Base-by-base conservation (phyloP, 2,797 vertebrate species). In the Glyptemys insculpta region DNA sequence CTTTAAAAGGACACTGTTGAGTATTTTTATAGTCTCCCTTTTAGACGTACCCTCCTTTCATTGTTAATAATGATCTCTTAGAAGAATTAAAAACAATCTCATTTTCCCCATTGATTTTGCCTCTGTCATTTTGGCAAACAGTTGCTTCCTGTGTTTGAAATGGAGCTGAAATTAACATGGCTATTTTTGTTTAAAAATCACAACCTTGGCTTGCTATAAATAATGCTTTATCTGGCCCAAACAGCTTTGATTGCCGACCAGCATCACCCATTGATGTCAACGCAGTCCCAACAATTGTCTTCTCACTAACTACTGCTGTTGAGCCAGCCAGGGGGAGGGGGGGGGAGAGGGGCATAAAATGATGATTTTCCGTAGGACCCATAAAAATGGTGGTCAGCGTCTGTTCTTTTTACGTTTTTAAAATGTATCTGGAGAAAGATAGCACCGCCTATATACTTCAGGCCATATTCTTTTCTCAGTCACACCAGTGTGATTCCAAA, bases 71-170 rank as follows among this genome's bases (percentile, higher is more conserved):
- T 68, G n/a, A 94, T 86, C 92, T 90, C 94, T 72, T 89, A 90
- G 93, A 74, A 96, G 96, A 87, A 96, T 94, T 93, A 91, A 91
- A 96, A 97, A 95, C 93, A 98, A 94, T 85, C 96, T 96, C 92
- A 88, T 96, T 95, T 95, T 89, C 93, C 94, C 94, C 95, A 92
- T 87, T 95, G 96, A 95, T 95, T 93, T 95, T 83, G 44, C 91
- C 96, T 92, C 92, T 92, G 86, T 96, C 89, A 84, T 79, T 93
- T 84, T 91, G 92, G 97, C 97, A 98, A 97, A 97, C 21, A 10
- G 52, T 88, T 0, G 1, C 93, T 98, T 97, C 98, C 98, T 97
- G 97, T 83, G 0, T 96, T 98, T 95, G 97, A 97, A 96, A 87
- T 72, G 79, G 12, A 49, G 93, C 91, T 1, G 8, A 87, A 90